phyloP scores from a whole-genome alignment of 2,888 invertebrate species.

The Ennomos quercinarius region DNA sequence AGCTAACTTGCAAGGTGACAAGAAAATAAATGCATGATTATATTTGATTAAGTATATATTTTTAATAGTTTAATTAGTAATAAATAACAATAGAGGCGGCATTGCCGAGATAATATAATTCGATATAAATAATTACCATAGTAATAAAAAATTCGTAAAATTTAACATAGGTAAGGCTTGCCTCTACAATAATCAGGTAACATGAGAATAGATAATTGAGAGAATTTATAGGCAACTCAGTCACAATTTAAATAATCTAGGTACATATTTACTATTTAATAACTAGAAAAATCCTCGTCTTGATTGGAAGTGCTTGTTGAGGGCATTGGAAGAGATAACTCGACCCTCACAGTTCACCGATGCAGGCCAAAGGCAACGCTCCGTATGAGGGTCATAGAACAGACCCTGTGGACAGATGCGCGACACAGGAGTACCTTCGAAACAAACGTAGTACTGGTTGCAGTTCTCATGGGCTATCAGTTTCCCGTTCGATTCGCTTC shows the following conservation, averaged over 20 bases:
- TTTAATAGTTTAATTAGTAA: conserved; percentile 8
- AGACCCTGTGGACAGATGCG: conserved; percentile 47
- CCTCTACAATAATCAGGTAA: conserved; percentile 17
- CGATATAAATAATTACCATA: conserved; percentile 25
- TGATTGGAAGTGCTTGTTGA: conserved; percentile 47
- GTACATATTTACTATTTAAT: conserved; percentile 11
- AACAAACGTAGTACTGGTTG: conserved; percentile 55
- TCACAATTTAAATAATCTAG: conserved; percentile 21
- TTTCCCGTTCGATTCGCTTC: conserved; percentile 46
- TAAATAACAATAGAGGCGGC: conserved; percentile 8
- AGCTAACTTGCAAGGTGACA: too few relatives aligned
- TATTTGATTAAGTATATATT: conserved; percentile 4
- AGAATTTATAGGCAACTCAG: conserved; percentile 17
- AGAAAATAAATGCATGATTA: neutral
- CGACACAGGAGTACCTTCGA: conserved; percentile 46
- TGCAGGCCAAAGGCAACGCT: conserved; percentile 53
- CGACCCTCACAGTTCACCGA: conserved; percentile 57
- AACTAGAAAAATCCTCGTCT: conserved; percentile 30
- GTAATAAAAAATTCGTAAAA: conserved; percentile 4
- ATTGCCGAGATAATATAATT: conserved; percentile 17
- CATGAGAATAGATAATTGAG: conserved; percentile 20
- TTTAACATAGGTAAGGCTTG: conserved; percentile 15
- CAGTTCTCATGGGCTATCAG: conserved; percentile 57
- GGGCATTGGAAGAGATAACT: conserved; percentile 13
- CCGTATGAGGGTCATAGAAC: conserved; percentile 48